Evolutionary conservation across 1,140 invertebrate genomes (phyloP), one percentile per base, ranked within the genome.

Genomic region (Lethrus apterus): DNA sequence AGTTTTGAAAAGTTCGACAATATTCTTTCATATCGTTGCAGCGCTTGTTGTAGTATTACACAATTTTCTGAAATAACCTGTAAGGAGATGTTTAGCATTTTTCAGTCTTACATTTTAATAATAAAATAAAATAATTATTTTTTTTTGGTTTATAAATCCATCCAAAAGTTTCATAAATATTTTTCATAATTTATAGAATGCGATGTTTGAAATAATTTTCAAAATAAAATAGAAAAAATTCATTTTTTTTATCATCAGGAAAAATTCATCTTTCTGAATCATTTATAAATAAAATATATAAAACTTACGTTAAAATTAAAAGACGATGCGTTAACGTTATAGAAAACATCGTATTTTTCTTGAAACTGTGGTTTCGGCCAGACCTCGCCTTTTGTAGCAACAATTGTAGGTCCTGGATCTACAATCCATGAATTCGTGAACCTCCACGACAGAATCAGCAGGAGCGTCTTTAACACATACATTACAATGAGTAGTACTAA

Each of bases 1-100:
- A n/a, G n/a, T n/a, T n/a, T n/a, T n/a, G n/a, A n/a, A n/a, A n/a
- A n/a, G n/a, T n/a, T n/a, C n/a, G n/a, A n/a, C 24, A 60, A 41
- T 2, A 73, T 57, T 9, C 76, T 72, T 3, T 68, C 55, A 64
- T 80, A 80, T 34, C 80, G 63, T 30, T 69, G 59, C 8, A 79
- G 54, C 0, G 78, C 78, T 29, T 73, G 63, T 14, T 70, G 66
- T 10, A 83, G 57, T 30, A 80, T 69, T 50, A 74, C 70, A 63
- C 79, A 81, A 9, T 47, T 61, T n/a, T 66, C 48, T 4, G 44
- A 31, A 19, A 45, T 38, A 34, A 42, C 31, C 30, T 43, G 35
- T 21, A 43, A 48, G 26, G 29, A 26, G 7, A 19, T 48, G 20
- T 48, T 32, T 4, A 8, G 13, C 14, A 32, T 44, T 17, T 33